A percentile compares a stretch with the other conserved stretches of the same genome.
phyloP scores from a whole-genome alignment of 2,888 invertebrate species.

The Limenitis camilla region DNA sequence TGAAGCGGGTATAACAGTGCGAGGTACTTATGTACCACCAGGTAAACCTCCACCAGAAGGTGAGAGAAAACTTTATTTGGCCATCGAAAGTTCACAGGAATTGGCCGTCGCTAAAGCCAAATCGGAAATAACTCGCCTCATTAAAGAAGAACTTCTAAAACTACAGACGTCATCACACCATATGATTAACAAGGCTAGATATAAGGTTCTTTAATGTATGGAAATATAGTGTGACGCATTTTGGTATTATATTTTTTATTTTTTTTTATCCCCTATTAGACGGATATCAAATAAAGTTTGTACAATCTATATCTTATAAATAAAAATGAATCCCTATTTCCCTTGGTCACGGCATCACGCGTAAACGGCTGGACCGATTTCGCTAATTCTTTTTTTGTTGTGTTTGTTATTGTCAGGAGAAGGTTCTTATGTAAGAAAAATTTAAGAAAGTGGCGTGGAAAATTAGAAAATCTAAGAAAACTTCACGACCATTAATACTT shows the following conservation, averaged over 20 bases:
- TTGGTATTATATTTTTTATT: slow-evolving; percentile 14
- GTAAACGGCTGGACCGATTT: too few relatives aligned
- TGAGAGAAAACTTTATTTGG: slow-evolving; percentile 95
- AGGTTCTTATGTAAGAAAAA: too few relatives aligned
- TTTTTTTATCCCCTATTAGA: slow-evolving; percentile 13
- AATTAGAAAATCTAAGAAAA: too few relatives aligned
- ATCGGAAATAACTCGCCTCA: slow-evolving; percentile 96
- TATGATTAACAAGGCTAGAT: slow-evolving; percentile 91
- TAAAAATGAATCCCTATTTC: too few relatives aligned
- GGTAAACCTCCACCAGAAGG: slow-evolving; percentile 94
- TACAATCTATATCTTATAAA: neutral
- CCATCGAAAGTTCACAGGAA: slow-evolving; percentile 99
- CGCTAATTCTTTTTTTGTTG: too few relatives aligned
- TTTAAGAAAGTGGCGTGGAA: too few relatives aligned
- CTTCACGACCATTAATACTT: too few relatives aligned
- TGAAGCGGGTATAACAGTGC: slow-evolving; percentile 98
- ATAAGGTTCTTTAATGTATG: slow-evolving; percentile 87
- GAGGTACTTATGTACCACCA: slow-evolving; percentile 95
- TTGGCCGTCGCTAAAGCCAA: slow-evolving; percentile 96
- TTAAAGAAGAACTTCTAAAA: slow-evolving; percentile 97
- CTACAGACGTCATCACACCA: slow-evolving; percentile 90
- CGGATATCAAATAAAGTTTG: neutral
- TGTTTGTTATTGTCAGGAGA: too few relatives aligned
- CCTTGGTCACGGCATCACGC: too few relatives aligned
- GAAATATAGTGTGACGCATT: slow-evolving; percentile 27